Evolutionary conservation across 2,113 vertebrate species (phyloP).

Genomic region (Crotalus tigris): DNA sequence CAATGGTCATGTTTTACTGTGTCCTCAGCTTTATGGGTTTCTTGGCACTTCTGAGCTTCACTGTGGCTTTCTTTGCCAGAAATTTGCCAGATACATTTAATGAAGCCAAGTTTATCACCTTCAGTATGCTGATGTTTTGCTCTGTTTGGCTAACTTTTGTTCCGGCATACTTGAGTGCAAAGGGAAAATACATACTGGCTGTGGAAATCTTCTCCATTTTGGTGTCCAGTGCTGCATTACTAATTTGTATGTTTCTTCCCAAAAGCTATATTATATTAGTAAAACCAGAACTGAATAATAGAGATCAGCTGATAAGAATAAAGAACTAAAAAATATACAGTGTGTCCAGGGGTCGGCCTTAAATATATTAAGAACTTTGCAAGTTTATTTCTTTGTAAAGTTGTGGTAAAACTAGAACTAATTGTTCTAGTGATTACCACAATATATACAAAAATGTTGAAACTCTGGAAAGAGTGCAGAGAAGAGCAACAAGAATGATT

Average conservation of each 20-base stretch:
- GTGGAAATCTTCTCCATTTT: too few relatives aligned
- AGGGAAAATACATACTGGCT: too few relatives aligned
- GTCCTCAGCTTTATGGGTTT: not conserved
- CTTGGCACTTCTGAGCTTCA: not conserved
- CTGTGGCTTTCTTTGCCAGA: not conserved
- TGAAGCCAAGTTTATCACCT: not conserved
- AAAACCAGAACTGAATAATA: too few relatives aligned
- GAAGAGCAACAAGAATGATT: too few relatives aligned
- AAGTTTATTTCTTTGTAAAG: not conserved
- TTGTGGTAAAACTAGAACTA: not conserved
- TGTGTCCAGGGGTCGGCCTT: too few relatives aligned
- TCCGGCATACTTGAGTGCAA: not conserved
- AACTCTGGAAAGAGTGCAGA: too few relatives aligned
- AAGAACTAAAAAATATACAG: too few relatives aligned
- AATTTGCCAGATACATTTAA: not conserved
- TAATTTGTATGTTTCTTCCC: too few relatives aligned
- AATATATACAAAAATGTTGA: not conserved
- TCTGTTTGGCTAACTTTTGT: not conserved
- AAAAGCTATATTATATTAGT: too few relatives aligned
- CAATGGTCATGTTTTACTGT: not conserved
- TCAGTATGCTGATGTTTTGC: not conserved
- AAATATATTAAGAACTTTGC: not conserved
- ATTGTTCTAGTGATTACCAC: not conserved
- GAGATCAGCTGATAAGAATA: too few relatives aligned
- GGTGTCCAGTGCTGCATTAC: too few relatives aligned